These are phyloP conservation scores for Phylloscopus trochilus DNA, from an alignment of 2,113 vertebrate genomes.

Conservation along the genomic window DNA sequence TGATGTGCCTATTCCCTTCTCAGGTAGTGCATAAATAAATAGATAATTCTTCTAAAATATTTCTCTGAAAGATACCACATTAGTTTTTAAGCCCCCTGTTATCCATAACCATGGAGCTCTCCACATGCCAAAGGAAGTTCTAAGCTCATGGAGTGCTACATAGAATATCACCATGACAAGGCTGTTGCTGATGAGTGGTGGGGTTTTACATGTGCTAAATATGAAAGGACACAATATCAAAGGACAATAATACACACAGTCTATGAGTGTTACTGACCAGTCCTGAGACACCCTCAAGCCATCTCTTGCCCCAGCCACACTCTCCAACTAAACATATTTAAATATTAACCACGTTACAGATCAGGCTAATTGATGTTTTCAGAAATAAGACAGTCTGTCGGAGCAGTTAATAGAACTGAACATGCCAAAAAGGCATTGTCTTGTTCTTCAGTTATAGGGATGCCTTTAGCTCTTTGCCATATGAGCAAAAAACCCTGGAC, in stretches of 20 bases:
- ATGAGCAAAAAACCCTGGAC: neutral
- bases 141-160: neutral
- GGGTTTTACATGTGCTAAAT: neutral
- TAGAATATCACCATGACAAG: neutral
- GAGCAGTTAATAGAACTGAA: neutral
- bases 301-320: neutral
- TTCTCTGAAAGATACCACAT: constrained; percentile 14
- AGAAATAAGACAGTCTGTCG: neutral
- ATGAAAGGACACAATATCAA: neutral
- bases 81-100: constrained; percentile 24
- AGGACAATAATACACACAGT: neutral
- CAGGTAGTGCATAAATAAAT: neutral
- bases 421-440: neutral
- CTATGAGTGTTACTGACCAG: neutral
- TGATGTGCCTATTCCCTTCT: neutral
- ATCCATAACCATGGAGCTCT: neutral
- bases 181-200: neutral
- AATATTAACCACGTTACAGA: neutral
- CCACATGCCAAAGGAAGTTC: constrained; percentile 4
- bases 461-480: neutral
- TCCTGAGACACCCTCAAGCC: neutral
- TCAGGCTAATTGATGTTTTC: neutral
- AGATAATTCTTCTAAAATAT: constrained; percentile 35
- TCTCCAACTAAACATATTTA: neutral
- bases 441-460: neutral